phyloP scores from a whole-genome alignment of 2,797 vertebrate species.

The Mormyrus proboscirostris region DNA sequence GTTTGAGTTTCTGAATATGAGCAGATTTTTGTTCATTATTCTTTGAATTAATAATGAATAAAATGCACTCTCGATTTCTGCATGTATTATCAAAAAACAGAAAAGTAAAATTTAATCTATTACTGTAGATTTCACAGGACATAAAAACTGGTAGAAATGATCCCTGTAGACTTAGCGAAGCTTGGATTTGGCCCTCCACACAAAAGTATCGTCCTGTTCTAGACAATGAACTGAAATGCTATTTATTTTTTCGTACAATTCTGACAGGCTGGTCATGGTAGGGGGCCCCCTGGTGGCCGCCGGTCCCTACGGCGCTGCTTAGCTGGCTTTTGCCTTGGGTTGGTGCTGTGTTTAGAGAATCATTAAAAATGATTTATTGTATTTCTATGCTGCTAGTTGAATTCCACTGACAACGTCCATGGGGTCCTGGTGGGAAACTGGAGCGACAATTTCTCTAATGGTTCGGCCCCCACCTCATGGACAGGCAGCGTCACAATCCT shows the following conservation, averaged over 20 bases:
- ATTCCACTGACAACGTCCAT: constrained; percentile 69
- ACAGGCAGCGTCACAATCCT: constrained; percentile 80
- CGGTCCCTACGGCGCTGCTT: background rate
- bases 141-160: background rate
- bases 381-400: constrained; percentile 60
- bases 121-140: background rate
- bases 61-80: background rate
- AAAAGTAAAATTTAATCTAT: background rate
- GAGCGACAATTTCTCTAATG: constrained; percentile 63
- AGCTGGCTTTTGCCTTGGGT: background rate
- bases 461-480: constrained; percentile 74
- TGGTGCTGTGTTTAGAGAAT: background rate
- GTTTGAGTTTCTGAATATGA: background rate
- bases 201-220: background rate
- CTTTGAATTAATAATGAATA: background rate
- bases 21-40: background rate
- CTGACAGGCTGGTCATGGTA: background rate
- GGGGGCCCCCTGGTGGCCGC: background rate
- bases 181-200: background rate
- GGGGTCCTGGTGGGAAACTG: constrained; percentile 82
- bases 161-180: background rate
- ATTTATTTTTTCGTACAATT: background rate
- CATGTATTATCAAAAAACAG: background rate
- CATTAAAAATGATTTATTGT: background rate
- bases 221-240: background rate